Base-by-base conservation (phyloP, 2,888 invertebrate species). In the Catocala fraxini region DNA sequence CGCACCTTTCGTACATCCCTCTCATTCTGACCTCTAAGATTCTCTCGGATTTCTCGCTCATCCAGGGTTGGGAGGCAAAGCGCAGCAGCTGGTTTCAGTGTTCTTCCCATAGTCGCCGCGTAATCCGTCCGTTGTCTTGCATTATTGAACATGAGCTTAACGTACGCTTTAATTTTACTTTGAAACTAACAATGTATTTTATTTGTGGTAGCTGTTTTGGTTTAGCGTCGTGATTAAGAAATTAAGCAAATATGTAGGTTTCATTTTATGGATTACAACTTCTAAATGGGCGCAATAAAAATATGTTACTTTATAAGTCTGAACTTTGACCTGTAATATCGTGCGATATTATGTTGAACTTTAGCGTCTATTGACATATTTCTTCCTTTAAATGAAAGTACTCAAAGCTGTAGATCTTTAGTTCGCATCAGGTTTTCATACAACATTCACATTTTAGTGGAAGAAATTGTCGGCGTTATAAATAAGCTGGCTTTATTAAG, bases 91-190 rank as follows among this genome's bases (percentile, higher is more conserved):
- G 33, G 12, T 12, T 39, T 35, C 51, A 51, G 51, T 34, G 51
- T 13, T 48, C 48, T 48, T 48, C 33, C 6, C 25, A 48, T 48
- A 48, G 51, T 51, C 33, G 51, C 51, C 10, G 35, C 51, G 12
- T 35, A 35, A 43, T 48, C 35, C 43, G 45, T 42, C 53, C 39
- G 68, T 63, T 65, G 59, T 55, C 52, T 58, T 42, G 25, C 12
- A 49, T 54, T 60, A 63, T 58, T 62, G 56, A 69, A 56, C 60
- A 65, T 54, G 51, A 47, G 15, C 39, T 58, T 56, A 51, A 51
- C 45, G 51, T 65, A 48, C 45, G 48, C 10, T 51, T 68, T 39
- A 12, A 54, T 59, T 64, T 48, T 48, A 13, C 5, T 56, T 56
- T 56, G 51, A 46, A 53, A 43, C 49, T 49, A 35, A 72, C 41